Base-by-base conservation (phyloP, 2,888 invertebrate genomes). In the Zhuqinia jingwanae region DNA sequence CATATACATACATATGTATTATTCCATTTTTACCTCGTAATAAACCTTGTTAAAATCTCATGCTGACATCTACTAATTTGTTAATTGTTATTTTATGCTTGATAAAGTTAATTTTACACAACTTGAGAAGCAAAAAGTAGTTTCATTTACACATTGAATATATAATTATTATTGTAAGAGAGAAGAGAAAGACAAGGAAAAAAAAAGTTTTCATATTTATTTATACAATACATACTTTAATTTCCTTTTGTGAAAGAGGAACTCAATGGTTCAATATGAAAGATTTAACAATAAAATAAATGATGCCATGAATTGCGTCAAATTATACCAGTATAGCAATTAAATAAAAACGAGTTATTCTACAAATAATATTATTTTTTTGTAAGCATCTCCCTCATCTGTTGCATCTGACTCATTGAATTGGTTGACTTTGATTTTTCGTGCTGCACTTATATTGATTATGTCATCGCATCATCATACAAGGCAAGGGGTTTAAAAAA, bases 1-100 rank as follows among this genome's bases (percentile, higher is more conserved):
- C n/a, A n/a, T n/a, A n/a, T n/a, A n/a, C n/a, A n/a, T n/a, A n/a
- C n/a, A n/a, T n/a, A n/a, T n/a, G n/a, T n/a, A n/a, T n/a, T n/a
- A n/a, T n/a, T n/a, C n/a, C n/a, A n/a, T n/a, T n/a, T n/a, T n/a
- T n/a, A n/a, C n/a, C n/a, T n/a, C n/a, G n/a, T n/a, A n/a, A n/a
- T n/a, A 25, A 50, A n/a, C 50, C 68, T 13, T 79, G 79, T n/a
- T n/a, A n/a, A 79, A 79, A 79, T 79, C 79, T 79, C 79, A 68
- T 68, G 20, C 47, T 47, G 60, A 60, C 22, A 73, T 73, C 50
- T 63, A 78, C 45, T 78, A 17, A n/a, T n/a, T 17, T n/a, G 15
- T 20, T 53, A 20, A 13, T 0, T 30, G n/a, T 47, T 22, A 25
- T 15, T n/a, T n/a, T 11, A n/a, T 73, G 25, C 8, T 13, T 25